Percentiles rank a stretch among this genome's conserved stretches.
phyloP scores from a whole-genome alignment of 2,888 invertebrate genomes.

The Sphaerophoria taeniata region DNA sequence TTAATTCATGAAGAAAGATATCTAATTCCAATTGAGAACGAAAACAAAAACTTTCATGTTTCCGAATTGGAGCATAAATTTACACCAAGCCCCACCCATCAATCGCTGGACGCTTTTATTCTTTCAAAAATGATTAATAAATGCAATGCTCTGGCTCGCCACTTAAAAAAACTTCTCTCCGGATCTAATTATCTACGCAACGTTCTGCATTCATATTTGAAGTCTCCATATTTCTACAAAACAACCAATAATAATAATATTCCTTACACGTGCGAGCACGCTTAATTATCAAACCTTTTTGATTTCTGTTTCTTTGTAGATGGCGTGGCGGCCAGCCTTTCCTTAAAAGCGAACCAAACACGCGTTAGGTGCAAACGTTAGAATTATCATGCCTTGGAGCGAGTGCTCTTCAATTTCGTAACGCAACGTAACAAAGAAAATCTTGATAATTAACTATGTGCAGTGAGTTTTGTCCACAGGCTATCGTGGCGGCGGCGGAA shows the following conservation, averaged over 20 bases:
- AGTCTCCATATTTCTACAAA: slow-evolving; percentile 3
- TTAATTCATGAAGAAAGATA: slow-evolving; percentile 4
- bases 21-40: slow-evolving; percentile 32
- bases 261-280: slow-evolving; percentile 56
- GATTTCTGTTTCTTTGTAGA: background rate
- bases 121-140: slow-evolving; percentile 48
- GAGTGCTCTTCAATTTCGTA: background rate
- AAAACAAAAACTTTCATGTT: slow-evolving; percentile 10
- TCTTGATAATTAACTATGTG: slow-evolving; percentile 42
- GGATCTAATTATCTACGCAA: slow-evolving; percentile 13
- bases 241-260: slow-evolving; percentile 43
- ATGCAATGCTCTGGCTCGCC: slow-evolving; percentile 14
- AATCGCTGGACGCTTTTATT: slow-evolving; percentile 19
- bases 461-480: slow-evolving; percentile 41
- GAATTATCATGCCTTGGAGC: slow-evolving; percentile 10
- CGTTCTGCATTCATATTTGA: slow-evolving; percentile 11
- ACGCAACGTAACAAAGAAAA: slow-evolving; percentile 12
- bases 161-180: slow-evolving; percentile 14
- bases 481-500: slow-evolving; percentile 3
- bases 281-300: slow-evolving; percentile 34
- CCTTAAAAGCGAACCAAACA: slow-evolving; percentile 3
- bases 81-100: background rate
- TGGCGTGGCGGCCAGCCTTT: background rate
- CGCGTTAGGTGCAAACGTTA: slow-evolving; percentile 25
- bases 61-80: slow-evolving; percentile 13